phyloP scores from a whole-genome alignment of 2,113 vertebrate genomes.

The Diglossa brunneiventris region DNA sequence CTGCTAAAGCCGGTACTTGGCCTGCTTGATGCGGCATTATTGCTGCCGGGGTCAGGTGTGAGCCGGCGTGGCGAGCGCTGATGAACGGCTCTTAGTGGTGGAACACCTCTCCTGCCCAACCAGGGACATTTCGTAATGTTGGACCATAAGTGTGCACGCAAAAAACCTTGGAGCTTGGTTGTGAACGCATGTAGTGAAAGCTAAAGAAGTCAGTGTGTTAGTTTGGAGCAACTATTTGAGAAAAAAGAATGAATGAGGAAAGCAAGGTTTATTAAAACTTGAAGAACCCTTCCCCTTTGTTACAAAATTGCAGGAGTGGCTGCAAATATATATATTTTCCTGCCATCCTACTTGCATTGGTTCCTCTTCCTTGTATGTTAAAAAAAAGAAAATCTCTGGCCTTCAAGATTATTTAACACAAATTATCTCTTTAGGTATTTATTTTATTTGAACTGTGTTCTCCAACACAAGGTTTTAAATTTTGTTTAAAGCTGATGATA shows the following conservation, averaged over 20 bases:
- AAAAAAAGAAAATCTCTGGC: background rate
- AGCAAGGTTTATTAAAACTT: background rate
- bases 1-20: constrained; percentile 94
- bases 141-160: constrained; percentile 83
- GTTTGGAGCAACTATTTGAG: background rate
- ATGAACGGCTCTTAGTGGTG: constrained; percentile 92
- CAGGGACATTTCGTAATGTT: constrained; percentile 94
- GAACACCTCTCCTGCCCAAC: constrained; percentile 86
- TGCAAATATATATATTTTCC: background rate
- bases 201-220: background rate
- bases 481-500: background rate
- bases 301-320: background rate
- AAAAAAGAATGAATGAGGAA: background rate
- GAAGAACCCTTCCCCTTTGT: background rate
- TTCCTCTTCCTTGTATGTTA: background rate
- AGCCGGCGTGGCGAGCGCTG: constrained; percentile 83
- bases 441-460: background rate
- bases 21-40: constrained; percentile 96
- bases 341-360: background rate
- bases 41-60: constrained; percentile 95
- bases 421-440: background rate
- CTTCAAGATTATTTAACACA: background rate
- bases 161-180: constrained; percentile 59
- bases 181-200: constrained; percentile 26
- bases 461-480: background rate